phyloP scores from a whole-genome alignment of 2,113 vertebrate species.

The Chionis minor region DNA sequence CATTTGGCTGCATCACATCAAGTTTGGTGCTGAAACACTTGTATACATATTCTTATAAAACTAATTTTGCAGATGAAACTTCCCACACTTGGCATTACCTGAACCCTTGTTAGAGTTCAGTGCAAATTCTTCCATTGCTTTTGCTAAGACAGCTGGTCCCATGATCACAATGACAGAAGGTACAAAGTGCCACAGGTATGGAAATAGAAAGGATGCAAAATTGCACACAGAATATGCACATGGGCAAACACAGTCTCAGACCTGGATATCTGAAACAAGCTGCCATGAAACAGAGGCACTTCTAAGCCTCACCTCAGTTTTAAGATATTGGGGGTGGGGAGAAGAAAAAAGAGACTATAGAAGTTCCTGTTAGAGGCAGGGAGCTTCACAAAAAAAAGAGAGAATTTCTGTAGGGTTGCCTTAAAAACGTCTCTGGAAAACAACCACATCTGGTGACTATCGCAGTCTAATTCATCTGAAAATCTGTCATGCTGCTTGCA shows the following conservation, averaged over 20 bases:
- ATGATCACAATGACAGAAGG: not conserved
- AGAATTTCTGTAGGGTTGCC: not conserved
- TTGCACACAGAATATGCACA: not conserved
- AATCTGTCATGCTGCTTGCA: not conserved
- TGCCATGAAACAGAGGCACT: not conserved
- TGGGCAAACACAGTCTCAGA: not conserved
- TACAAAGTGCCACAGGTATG: not conserved
- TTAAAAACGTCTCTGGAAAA: not conserved
- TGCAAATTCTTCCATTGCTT: not conserved
- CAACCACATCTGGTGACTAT: conserved; percentile 11
- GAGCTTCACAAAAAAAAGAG: not conserved
- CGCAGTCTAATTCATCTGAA: conserved; percentile 8
- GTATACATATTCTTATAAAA: not conserved
- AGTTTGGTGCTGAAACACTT: not conserved
- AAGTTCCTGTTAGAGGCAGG: not conserved
- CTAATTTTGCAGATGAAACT: not conserved
- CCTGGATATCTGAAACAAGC: not conserved
- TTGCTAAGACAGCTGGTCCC: not conserved
- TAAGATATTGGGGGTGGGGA: not conserved
- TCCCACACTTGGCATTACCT: not conserved
- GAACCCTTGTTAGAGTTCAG: not conserved
- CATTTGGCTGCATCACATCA: not conserved
- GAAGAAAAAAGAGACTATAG: not conserved
- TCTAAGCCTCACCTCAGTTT: not conserved
- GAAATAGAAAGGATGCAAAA: not conserved